phyloP scores from a whole-genome alignment of 2,797 vertebrate species.

The Myiothlypis coronata region DNA sequence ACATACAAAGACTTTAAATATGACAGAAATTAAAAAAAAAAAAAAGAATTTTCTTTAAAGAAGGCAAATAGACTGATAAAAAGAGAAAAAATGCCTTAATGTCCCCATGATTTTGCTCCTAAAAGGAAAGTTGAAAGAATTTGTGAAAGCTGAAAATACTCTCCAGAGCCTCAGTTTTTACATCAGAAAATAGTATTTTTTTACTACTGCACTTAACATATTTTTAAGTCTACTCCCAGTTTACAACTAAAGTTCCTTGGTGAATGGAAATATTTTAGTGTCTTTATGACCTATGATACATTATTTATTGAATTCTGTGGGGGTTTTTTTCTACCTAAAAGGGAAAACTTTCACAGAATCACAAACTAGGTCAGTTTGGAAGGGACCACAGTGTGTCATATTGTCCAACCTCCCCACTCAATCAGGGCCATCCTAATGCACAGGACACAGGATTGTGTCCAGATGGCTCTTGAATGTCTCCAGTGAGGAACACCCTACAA shows the following conservation, averaged over 20 bases:
- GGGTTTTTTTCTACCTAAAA: background rate
- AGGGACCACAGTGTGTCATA: background rate
- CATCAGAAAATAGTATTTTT: background rate
- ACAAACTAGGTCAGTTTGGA: background rate
- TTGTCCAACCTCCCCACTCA: background rate
- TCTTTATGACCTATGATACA: background rate
- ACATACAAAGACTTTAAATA: background rate
- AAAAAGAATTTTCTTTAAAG: background rate
- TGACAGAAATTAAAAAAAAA: background rate
- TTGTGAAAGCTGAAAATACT: slow-evolving; percentile 1
- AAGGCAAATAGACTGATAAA: background rate
- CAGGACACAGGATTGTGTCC: background rate
- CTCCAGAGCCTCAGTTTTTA: slow-evolving; percentile 13
- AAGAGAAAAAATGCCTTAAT: background rate
- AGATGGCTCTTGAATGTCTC: background rate
- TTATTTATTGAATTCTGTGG: slow-evolving; percentile 9
- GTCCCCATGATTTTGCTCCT: background rate
- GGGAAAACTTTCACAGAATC: background rate
- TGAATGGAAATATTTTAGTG: slow-evolving; percentile 8
- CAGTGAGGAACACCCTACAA: background rate
- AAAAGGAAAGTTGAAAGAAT: background rate
- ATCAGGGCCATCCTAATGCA: background rate
- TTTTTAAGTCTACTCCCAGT: slow-evolving; percentile 2
- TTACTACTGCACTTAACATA: background rate
- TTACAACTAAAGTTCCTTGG: background rate